Conservation (phyloP, 2,797 vertebrate species). For the Botia almorhae region DNA sequence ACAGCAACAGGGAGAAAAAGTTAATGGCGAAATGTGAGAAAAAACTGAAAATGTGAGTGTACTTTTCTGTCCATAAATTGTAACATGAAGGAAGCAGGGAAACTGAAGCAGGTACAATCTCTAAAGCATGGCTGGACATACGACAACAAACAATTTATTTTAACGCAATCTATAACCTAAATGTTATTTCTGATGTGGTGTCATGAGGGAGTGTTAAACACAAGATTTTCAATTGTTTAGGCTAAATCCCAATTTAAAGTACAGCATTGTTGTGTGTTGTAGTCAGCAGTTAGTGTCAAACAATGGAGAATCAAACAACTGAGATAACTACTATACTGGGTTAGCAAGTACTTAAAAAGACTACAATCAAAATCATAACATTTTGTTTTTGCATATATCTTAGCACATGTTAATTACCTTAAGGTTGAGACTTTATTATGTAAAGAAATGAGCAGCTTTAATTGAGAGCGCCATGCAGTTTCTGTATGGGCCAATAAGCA, state of each 20-base stretch:
- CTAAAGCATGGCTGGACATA: neutral
- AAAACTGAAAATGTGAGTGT: neutral
- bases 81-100: constrained; percentile 12
- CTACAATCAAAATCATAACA: neutral
- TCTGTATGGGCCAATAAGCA: too few relatives aligned
- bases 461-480: too few relatives aligned
- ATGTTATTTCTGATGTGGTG: neutral
- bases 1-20: constrained; percentile 11
- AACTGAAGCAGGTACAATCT: constrained; percentile 9
- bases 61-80: neutral
- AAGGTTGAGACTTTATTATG: neutral
- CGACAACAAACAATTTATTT: neutral
- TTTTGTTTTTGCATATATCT: neutral
- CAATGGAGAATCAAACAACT: neutral
- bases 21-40: neutral
- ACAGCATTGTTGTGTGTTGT: neutral
- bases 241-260: neutral
- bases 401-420: neutral
- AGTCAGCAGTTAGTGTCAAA: neutral
- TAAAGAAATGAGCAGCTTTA: too few relatives aligned
- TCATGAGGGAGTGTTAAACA: neutral
- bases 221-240: neutral
- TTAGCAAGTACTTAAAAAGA: neutral
- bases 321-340: neutral
- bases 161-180: neutral